Evolutionary conservation across 2,888 invertebrate species (phyloP).

Genomic region (Eupithecia centaureata): DNA sequence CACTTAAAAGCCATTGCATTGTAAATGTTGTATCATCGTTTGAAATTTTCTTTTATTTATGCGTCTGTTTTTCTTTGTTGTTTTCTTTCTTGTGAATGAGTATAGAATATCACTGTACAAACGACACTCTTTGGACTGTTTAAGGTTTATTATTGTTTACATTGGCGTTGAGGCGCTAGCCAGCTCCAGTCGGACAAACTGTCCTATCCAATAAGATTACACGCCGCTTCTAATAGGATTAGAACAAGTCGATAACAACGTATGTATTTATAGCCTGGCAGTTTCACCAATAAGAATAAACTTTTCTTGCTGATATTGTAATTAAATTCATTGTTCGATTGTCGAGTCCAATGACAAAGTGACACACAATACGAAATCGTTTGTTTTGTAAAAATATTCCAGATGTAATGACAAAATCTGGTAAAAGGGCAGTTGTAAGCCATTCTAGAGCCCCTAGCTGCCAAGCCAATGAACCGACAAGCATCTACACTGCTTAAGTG

Average conservation of each 20-base stretch:
- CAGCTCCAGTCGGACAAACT: background rate
- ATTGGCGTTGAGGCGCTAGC: background rate
- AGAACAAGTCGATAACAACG: constrained; percentile 18
- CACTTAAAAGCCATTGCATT: constrained; percentile 21
- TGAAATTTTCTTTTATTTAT: constrained; percentile 13
- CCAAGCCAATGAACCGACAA: constrained; percentile 27
- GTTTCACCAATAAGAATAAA: constrained; percentile 10
- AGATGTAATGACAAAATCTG: background rate
- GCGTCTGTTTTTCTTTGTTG: constrained; percentile 5
- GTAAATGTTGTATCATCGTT: constrained; percentile 17
- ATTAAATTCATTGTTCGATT: background rate
- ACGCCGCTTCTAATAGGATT: constrained; percentile 27
- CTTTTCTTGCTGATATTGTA: background rate
- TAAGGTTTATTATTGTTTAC: background rate
- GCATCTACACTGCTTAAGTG: constrained; percentile 21
- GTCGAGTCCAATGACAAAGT: background rate
- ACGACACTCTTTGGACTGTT: background rate
- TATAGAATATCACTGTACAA: background rate
- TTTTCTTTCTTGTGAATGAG: constrained; percentile 1
- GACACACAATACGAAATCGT: background rate
- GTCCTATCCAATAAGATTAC: constrained; percentile 27
- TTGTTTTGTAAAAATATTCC: background rate
- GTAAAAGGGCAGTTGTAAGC: background rate
- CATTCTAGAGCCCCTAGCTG: background rate
- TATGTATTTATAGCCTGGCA: constrained; percentile 13